These are phyloP conservation scores for Tetranychus urticae DNA, from an alignment of 1,140 invertebrate genomes.

Conservation along the genomic window DNA sequence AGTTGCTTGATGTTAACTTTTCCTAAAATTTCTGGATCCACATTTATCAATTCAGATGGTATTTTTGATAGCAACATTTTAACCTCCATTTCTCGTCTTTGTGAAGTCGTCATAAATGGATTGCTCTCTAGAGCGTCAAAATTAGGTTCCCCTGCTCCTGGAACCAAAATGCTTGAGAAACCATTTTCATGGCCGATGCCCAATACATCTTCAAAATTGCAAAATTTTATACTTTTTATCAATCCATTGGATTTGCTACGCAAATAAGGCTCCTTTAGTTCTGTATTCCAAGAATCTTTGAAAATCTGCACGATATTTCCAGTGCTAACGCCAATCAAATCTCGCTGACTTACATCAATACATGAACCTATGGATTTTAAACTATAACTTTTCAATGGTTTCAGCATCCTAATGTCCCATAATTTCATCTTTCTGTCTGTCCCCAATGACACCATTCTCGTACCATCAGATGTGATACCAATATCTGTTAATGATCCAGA, in stretches of 20 bases:
- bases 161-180: constrained; percentile 70
- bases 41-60: constrained; percentile 67
- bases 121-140: constrained; percentile 89
- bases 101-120: constrained; percentile 76
- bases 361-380: constrained; percentile 39
- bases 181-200: constrained; percentile 59
- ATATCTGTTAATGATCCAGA: constrained; percentile 47
- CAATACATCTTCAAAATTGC: constrained; percentile 92
- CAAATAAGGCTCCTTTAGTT: constrained; percentile 43
- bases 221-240: constrained; percentile 59
- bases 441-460: constrained; percentile 54
- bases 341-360: constrained; percentile 66
- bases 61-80: constrained; percentile 78
- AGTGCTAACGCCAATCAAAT: constrained; percentile 46
- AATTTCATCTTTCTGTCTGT: constrained; percentile 59
- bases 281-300: constrained; percentile 33
- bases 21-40: constrained; percentile 42
- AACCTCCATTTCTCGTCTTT: constrained; percentile 83
- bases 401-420: constrained; percentile 71
- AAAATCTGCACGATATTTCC: constrained; percentile 64
- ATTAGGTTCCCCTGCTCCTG: constrained; percentile 76
- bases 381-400: constrained; percentile 43
- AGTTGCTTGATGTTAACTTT: constrained; percentile 18
- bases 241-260: constrained; percentile 39
- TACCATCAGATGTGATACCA: constrained; percentile 57